Percentiles rank a stretch among this genome's conserved stretches.
Conservation (phyloP, 2,888 invertebrate genomes). For the Calameuta pallipes region DNA sequence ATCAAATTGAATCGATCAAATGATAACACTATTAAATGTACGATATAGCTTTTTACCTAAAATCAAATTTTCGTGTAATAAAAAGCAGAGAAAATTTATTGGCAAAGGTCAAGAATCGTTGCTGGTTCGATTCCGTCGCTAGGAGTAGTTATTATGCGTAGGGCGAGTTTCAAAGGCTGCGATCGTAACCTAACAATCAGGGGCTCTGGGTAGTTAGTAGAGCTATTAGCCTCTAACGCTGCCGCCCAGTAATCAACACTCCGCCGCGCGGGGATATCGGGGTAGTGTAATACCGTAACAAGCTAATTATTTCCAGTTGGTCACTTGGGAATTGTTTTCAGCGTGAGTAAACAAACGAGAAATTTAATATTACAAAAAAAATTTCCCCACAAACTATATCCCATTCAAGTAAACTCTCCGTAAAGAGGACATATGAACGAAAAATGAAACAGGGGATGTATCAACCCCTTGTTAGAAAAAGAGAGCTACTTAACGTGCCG, state of each 20-base stretch:
- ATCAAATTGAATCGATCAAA: not conserved
- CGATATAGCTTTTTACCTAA: not conserved
- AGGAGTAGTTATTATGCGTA: slow-evolving; percentile 22
- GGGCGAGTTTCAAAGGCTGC: slow-evolving; percentile 40
- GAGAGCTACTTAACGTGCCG: not conserved
- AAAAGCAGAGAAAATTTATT: not conserved
- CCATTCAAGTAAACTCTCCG: not conserved
- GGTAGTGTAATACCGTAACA: slow-evolving; percentile 27
- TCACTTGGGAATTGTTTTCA: slow-evolving; percentile 22
- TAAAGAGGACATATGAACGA: not conserved
- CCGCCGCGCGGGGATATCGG: slow-evolving; percentile 1
- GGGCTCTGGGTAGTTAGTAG: slow-evolving; percentile 40
- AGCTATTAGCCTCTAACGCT: slow-evolving; percentile 38
- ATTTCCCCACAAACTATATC: not conserved
- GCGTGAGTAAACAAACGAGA: not conserved
- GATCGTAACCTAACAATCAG: slow-evolving; percentile 45
- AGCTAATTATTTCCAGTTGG: slow-evolving; percentile 32
- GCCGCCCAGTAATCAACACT: slow-evolving; percentile 44
- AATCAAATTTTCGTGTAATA: not conserved
- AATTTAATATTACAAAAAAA: not conserved
- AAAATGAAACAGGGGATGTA: not conserved
- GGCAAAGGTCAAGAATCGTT: not conserved
- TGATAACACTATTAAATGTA: not conserved
- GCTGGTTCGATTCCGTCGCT: slow-evolving; percentile 6
- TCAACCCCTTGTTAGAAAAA: not conserved